Base-by-base conservation (phyloP, 1,140 invertebrate species). In the Apis florea region DNA sequence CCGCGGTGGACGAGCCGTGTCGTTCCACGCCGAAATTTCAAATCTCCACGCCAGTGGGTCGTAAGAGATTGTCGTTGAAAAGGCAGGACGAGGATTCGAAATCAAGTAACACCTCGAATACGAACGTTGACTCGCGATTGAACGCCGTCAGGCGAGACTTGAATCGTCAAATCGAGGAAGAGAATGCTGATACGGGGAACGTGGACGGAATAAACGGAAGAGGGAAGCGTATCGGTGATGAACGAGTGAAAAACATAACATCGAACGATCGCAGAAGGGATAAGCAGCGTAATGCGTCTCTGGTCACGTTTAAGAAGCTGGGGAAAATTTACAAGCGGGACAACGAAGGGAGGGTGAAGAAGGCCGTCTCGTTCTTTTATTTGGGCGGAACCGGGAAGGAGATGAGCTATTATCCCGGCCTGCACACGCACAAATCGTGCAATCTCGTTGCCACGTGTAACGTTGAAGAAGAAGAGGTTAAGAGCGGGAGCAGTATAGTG, bases 251-350 rank as follows among this genome's bases (percentile, higher is more conserved):
- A 49, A 4, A 4, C 0, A 6, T n/a, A 2, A 1, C 3, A 13
- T 24, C 21, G 12, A 26, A 10, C 5, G 15, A 61, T 9, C 1
- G 1, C 19, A 21, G 19, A 4, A 47, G 8, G 1, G 15, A 31
- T 19, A 21, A 2, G 6, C 15, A 47, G n/a, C 0, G n/a, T 10
- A 61, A 1, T 9, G 0, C 2, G 31, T 24, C 21, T 24, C 0
- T 69, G 10, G 71, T 87, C 12, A 15, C 49, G 24, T 88, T 88
- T 59, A 85, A 15, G 47, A 88, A 88, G 47, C 51, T 87, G 17
- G 85, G 85, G 1, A 88, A 67, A 54, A 64, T 83, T 13, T 56
- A n/a, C 47, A 87, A 79, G 19, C 63, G 53, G 6, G 8, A 13
- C 21, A 82, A 40, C 31, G 31, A 40, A 5, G 5, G 31, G 31